Conservation (phyloP, 2,797 vertebrate genomes). For the Anguilla obscura region DNA sequence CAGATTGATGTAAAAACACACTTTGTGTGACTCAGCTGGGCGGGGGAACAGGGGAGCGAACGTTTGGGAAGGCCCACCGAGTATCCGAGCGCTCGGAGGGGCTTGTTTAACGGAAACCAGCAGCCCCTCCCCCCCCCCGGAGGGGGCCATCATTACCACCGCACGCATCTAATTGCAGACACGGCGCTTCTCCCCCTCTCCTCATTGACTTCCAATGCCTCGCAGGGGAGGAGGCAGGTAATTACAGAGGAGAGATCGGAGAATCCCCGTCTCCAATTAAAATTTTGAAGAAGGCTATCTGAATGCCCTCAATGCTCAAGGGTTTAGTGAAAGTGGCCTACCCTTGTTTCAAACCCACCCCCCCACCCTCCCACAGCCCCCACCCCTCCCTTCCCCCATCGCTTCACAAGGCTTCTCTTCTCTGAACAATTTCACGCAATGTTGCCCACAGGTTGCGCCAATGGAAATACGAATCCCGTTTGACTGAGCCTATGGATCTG, state of each 20-base stretch:
- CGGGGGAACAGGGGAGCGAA: background rate
- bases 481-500: constrained; percentile 33
- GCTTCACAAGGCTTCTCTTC: constrained; percentile 26
- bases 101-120: constrained; percentile 30
- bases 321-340: background rate
- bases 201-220: constrained; percentile 53
- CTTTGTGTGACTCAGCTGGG: background rate
- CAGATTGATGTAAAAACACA: background rate
- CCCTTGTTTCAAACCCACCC: background rate
- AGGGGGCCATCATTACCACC: constrained; percentile 50
- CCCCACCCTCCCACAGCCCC: background rate
- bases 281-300: constrained; percentile 70
- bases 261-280: constrained; percentile 67
- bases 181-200: constrained; percentile 42
- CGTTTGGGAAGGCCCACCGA: background rate
- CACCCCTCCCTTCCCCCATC: background rate
- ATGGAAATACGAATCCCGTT: constrained; percentile 45
- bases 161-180: constrained; percentile 61
- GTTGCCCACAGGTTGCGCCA: background rate
- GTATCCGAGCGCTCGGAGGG: constrained; percentile 46
- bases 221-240: constrained; percentile 51
- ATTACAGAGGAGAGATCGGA: constrained; percentile 64
- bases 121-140: constrained; percentile 41
- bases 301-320: constrained; percentile 36
- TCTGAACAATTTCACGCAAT: background rate